Base-by-base conservation (phyloP, 2,888 invertebrate species). In the Mythimna impura region DNA sequence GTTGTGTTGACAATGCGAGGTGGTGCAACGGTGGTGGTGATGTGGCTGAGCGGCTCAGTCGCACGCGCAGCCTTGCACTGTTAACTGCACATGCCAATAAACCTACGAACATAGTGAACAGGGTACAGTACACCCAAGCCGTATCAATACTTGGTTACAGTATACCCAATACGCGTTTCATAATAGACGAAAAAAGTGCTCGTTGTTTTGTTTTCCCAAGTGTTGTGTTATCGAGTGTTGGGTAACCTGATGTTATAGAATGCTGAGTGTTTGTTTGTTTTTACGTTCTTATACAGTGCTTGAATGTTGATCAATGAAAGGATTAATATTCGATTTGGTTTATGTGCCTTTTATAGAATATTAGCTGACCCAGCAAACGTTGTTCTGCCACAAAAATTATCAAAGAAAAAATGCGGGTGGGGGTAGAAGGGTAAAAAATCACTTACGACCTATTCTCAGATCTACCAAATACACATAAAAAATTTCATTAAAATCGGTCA, bases 1-100 rank as follows among this genome's bases (percentile, higher is more conserved):
- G 93, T 91, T 87, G 88, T 93, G 91, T 93, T 90, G 93, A 95
- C 95, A 95, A 94, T 95, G 94, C 90, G 89, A 91, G 90, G 91
- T 94, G 94, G 94, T 95, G 95, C 93, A 95, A 95, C 94, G 92
- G 92, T 91, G 93, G 91, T 90, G 89, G 89, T 87, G 80, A 78
- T 83, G 83, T 88, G 87, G 84, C 87, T 84, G 86, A 83, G 88
- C 87, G 87, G 89, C 84, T 93, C 94, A 94, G 93, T 94, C 93
- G 91, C 89, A 90, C 93, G 93, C 94, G 94, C 89, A 89, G 91
- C 90, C 90, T 92, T 91, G 93, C 89, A 90, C 93, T 92, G 94
- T 92, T 92, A 91, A 92, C 94, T 90, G 86, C 88, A 89, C 89
- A 89, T 88, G 84, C 88, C 79, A 89, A 91, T 86, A 88, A 85